These are phyloP conservation scores for Epinotia demarniana DNA, from an alignment of 2,888 invertebrate genomes.

Conservation along the genomic window DNA sequence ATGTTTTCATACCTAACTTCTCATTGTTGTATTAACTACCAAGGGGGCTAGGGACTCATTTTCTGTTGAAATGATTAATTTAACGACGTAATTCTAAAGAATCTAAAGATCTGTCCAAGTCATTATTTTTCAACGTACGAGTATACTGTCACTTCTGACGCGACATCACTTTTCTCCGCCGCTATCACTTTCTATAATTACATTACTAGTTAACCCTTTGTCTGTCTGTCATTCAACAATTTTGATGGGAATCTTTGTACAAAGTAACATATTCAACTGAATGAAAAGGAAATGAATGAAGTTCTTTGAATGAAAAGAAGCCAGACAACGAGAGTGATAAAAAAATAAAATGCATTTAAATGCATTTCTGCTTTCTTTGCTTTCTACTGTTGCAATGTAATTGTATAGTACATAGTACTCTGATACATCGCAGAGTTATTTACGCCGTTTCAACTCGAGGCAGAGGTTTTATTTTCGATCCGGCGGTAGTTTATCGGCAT, in stretches of 20 bases:
- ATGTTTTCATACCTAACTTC: no score
- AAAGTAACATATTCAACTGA: background rate
- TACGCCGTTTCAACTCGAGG: no score
- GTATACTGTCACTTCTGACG: background rate
- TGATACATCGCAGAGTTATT: no score
- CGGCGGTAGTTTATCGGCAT: no score
- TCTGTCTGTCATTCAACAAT: constrained; percentile 22
- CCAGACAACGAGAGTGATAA: background rate
- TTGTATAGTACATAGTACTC: no score
- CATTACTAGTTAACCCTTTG: constrained; percentile 4
- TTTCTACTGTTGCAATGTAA: no score
- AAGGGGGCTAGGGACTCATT: background rate
- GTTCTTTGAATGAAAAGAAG: background rate
- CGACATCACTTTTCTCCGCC: background rate
- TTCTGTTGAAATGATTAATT: background rate
- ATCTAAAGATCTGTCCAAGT: background rate
- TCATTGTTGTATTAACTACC: no score
- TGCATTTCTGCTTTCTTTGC: no score
- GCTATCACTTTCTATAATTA: constrained; percentile 30
- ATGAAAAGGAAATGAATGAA: constrained; percentile 14
- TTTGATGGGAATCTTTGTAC: constrained; percentile 19
- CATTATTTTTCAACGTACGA: background rate
- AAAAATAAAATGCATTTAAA: background rate
- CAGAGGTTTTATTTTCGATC: no score
- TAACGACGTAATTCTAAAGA: background rate